Evolutionary conservation across 2,888 invertebrate species (phyloP).

Genomic region (Tiphia femorata): DNA sequence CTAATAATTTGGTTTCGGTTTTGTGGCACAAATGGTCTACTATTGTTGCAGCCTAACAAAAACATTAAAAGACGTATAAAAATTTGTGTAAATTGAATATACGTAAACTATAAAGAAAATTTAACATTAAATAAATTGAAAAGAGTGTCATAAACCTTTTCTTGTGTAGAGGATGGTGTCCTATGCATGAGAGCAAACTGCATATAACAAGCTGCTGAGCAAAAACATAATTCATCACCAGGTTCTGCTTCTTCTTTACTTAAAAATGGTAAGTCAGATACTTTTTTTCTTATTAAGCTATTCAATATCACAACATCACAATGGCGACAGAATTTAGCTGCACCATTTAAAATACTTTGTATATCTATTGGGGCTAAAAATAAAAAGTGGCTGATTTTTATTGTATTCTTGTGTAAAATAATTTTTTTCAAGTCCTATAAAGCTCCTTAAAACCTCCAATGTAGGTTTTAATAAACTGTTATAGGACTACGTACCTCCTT

Average conservation of each 20-base stretch:
- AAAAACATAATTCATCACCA: conserved; percentile 84
- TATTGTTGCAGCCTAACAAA: conserved; percentile 71
- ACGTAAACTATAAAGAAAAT: too few relatives aligned
- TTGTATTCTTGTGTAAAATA: too few relatives aligned
- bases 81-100: background rate
- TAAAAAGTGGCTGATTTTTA: conserved; percentile 6
- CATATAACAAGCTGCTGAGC: conserved; percentile 90
- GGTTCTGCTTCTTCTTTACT: conserved; percentile 78
- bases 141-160: conserved; percentile 68
- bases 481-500: conserved; percentile 73
- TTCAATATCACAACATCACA: conserved; percentile 93
- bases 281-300: conserved; percentile 84
- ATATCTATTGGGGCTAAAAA: conserved; percentile 82
- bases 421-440: too few relatives aligned
- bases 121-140: background rate
- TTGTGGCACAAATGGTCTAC: conserved; percentile 73
- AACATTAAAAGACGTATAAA: conserved; percentile 22
- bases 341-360: conserved; percentile 90
- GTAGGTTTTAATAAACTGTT: too few relatives aligned
- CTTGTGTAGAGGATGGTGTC: conserved; percentile 72
- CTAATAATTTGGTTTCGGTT: conserved; percentile 62
- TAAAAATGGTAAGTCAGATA: conserved; percentile 81
- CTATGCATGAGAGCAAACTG: conserved; percentile 81
- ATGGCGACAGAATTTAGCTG: conserved; percentile 91
- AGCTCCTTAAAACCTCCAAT: too few relatives aligned